Percentiles rank a stretch among this genome's conserved stretches.
phyloP scores from a whole-genome alignment of 2,113 vertebrate genomes.

The Corythoichthys haematopterus region DNA sequence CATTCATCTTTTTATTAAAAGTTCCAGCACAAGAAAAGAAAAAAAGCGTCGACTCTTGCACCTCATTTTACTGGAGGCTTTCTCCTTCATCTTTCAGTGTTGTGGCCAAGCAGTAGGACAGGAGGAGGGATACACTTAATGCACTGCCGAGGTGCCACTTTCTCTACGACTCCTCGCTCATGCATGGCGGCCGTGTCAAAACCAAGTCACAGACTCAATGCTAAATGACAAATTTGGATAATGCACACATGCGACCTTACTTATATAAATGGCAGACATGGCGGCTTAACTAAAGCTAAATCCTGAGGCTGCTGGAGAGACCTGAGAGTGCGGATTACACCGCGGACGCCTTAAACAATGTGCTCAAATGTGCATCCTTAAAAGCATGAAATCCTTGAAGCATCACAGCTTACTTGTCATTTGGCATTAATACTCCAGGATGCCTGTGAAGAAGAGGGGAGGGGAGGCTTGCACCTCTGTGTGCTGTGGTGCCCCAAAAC shows the following conservation, averaged over 20 bases:
- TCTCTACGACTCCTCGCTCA: conserved; percentile 58
- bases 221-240: conserved; percentile 74
- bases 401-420: conserved; percentile 70
- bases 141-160: conserved; percentile 52
- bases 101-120: conserved; percentile 46
- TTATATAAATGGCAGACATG: conserved; percentile 68
- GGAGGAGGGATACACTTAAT: conserved; percentile 38
- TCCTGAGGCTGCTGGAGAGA: conserved; percentile 64
- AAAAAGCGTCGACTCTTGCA: conserved; percentile 47
- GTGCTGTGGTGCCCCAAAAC: conserved; percentile 58
- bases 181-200: conserved; percentile 63
- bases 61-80: conserved; percentile 67
- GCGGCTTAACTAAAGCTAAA: conserved; percentile 71
- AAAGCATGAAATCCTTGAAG: conserved; percentile 72
- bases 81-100: conserved; percentile 61
- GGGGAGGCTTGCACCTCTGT: conserved; percentile 42
- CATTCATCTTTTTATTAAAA: conserved; percentile 50
- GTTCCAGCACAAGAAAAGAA: conserved; percentile 43
- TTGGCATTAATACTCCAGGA: conserved; percentile 71
- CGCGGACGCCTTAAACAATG: conserved; percentile 72
- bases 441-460: conserved; percentile 43
- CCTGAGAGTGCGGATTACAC: conserved; percentile 71
- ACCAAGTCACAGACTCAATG: conserved; percentile 64
- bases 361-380: conserved; percentile 73
- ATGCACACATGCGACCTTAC: conserved; percentile 59